Evolutionary conservation across 1,140 invertebrate genomes (phyloP).

Genomic region (Saccostrea cuccullata): DNA sequence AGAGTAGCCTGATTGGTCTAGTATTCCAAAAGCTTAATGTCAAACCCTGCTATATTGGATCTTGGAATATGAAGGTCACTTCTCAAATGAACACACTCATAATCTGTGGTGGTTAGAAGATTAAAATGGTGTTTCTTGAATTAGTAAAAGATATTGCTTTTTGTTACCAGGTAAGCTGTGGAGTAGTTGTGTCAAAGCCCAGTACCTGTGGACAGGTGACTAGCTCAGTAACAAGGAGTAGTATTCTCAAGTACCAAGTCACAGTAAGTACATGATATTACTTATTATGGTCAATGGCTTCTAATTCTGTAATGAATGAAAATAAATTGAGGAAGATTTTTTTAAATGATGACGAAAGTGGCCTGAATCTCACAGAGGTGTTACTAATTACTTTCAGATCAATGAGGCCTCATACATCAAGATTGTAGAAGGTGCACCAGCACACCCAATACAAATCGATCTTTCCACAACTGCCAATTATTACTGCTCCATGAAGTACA

Average conservation of each 20-base stretch:
- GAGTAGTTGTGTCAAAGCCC: constrained; percentile 53
- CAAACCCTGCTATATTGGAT: constrained; percentile 26
- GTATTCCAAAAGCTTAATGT: too few species aligned
- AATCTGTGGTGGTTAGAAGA: too few species aligned
- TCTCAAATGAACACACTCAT: too few species aligned
- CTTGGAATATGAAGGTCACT: background rate
- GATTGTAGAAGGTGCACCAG: constrained; percentile 44
- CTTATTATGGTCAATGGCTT: too few species aligned
- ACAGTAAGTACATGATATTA: constrained; percentile 38
- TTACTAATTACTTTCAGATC: constrained; percentile 44
- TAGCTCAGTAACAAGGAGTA: constrained; percentile 50
- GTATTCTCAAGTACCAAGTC: constrained; percentile 29
- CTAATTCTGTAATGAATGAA: too few species aligned
- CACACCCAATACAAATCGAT: constrained; percentile 41
- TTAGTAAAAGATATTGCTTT: too few species aligned
- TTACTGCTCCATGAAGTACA: constrained; percentile 62
- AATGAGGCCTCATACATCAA: constrained; percentile 36
- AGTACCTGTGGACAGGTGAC: constrained; percentile 55
- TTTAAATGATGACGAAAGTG: too few species aligned
- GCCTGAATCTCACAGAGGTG: background rate
- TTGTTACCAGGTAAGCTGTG: constrained; percentile 53
- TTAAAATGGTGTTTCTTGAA: too few species aligned
- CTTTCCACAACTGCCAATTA: constrained; percentile 44
- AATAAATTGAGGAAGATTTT: too few species aligned
- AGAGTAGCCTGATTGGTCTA: too few species aligned